phyloP scores from a whole-genome alignment of 2,888 invertebrate genomes.

The Auanema freiburgensis region DNA sequence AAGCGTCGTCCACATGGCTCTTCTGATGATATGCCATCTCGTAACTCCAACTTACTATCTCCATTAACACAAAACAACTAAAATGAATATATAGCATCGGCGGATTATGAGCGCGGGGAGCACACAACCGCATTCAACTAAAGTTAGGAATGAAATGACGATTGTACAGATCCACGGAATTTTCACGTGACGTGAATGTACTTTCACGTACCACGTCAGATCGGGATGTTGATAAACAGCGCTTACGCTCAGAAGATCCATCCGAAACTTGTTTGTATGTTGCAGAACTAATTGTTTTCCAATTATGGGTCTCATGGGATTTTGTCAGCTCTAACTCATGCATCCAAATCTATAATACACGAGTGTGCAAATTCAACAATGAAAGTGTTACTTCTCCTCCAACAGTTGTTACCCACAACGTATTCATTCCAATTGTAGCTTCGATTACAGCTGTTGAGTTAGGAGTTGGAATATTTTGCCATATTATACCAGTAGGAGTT shows the following conservation, averaged over 20 bases:
- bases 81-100: background rate
- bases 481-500: slow-evolving; percentile 18
- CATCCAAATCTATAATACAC: background rate
- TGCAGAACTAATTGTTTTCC: background rate
- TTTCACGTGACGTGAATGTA: slow-evolving; percentile 22
- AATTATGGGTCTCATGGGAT: background rate
- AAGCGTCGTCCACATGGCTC: slow-evolving; percentile 33
- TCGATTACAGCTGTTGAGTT: slow-evolving; percentile 22
- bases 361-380: background rate
- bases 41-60: slow-evolving; percentile 17
- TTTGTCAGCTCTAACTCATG: background rate
- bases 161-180: too few species aligned
- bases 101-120: too few species aligned
- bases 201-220: slow-evolving; percentile 5
- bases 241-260: background rate
- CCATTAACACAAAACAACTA: slow-evolving; percentile 23
- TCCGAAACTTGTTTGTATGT: background rate
- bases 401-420: slow-evolving; percentile 35
- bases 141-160: background rate
- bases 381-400: slow-evolving; percentile 25
- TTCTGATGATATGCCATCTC: slow-evolving; percentile 23
- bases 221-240: slow-evolving; percentile 6
- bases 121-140: too few species aligned
- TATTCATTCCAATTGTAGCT: slow-evolving; percentile 23
- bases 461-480: slow-evolving; percentile 27